Percentiles rank a stretch among this genome's conserved stretches.
phyloP scores from a whole-genome alignment of 2,113 vertebrate genomes.

The Triplophysa tibetana region DNA sequence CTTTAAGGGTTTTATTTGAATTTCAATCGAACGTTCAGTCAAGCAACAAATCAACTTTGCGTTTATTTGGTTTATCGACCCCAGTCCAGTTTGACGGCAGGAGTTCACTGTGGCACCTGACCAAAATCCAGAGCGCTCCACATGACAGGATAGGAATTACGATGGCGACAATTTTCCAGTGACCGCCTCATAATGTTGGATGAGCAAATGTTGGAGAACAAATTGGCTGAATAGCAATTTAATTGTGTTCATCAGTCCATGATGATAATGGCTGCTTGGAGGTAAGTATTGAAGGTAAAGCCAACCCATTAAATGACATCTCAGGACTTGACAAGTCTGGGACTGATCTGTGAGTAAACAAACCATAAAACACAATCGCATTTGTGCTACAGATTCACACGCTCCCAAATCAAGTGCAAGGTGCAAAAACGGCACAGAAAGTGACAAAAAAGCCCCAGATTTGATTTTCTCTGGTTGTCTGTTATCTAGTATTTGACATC shows the following conservation, averaged over 20 bases:
- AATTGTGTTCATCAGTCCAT: constrained; percentile 47
- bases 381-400: background rate
- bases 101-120: constrained; percentile 1
- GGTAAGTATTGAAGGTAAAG: background rate
- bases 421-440: too few species aligned
- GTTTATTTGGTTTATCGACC: constrained; percentile 46
- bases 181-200: constrained; percentile 4
- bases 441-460: background rate
- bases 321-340: background rate
- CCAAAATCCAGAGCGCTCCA: constrained; percentile 16
- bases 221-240: constrained; percentile 44
- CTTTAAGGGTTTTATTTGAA: constrained; percentile 40
- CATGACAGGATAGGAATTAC: constrained; percentile 39
- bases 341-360: background rate
- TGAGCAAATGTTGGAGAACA: constrained; percentile 35
- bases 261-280: constrained; percentile 40
- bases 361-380: background rate
- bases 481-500: too few species aligned
- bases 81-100: constrained; percentile 27
- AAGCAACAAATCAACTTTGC: constrained; percentile 52
- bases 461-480: background rate
- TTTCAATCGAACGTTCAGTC: constrained; percentile 42
- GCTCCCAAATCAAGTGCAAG: background rate
- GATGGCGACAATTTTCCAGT: constrained; percentile 34
- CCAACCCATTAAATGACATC: background rate